Evolutionary conservation across 2,888 invertebrate species (phyloP), one percentile per base, ranked within the genome.

Genomic region (Subacronicta megacephala): DNA sequence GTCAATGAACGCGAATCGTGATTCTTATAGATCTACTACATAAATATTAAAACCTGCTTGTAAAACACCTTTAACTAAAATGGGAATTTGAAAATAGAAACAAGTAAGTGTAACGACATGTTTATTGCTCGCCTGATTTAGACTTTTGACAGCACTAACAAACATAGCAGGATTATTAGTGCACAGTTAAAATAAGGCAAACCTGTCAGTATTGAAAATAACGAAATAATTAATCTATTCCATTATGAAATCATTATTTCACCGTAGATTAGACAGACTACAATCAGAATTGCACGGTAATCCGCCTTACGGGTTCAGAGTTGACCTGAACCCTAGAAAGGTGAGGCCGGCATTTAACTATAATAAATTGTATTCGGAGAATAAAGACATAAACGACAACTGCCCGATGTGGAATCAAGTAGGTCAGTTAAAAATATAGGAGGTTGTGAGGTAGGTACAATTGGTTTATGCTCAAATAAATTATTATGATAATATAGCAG

Each of bases 281-380:
- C 31, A 53, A 68, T 49, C 47, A 53, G 44, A 47, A 62, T 64
- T 53, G 6, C 62, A 40, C 62, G 52, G 44, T 69, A 68, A 61
- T 10, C 62, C 23, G 16, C 18, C 18, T 43, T 20, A 67, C 47
- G 47, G 46, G 29, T 61, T 47, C 26, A 16, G 26, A 47, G 16
- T 52, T n/a, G 13, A 43, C 10, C 15, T 18, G 10, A 12, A 40
- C 31, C 41, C 16, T 26, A 26, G 26, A 52, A 18, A 13, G 53
- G 18, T 45, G 7, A 45, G 42, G 53, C 68, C 18, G 7, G 15
- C 38, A 53, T 12, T 26, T 38, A 26, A 15, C 52, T 43, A 46
- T 61, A 52, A 1, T n/a, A n/a, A n/a, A n/a, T 33, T 41, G 41
- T 38, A 26, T 26, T 26, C 10, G 3, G 10, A 26, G 10, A 10